Base-by-base conservation (phyloP, 2,888 invertebrate species). In the Conomelus anceps region DNA sequence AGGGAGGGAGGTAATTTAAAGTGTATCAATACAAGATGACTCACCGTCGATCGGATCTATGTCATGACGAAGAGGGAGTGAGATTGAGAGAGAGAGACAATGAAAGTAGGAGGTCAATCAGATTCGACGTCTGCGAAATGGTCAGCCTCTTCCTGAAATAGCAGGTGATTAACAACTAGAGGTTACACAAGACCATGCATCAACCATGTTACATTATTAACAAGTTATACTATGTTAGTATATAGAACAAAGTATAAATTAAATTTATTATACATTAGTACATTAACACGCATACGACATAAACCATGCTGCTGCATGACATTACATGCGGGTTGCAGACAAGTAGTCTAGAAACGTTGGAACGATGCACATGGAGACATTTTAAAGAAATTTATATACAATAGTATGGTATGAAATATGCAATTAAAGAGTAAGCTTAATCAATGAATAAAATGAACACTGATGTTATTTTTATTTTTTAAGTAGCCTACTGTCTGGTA, bases 101-200 rank as follows among this genome's bases (percentile, higher is more conserved):
- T 63, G 63, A 63, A 63, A 63, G 63, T 6, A n/a, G 34, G n/a
- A 63, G 23, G 86, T 89, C 88, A 90, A 86, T 90, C 90, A 26
- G 90, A 90, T 89, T 90, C 90, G 23, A 90, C 90, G 87, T 90
- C 90, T 3, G 90, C 90, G 23, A 90, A 90, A 89, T 90, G 90
- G 90, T 90, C 90, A 85, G 89, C 90, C 88, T 89, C 90, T 22
- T 90, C 90, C 90, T 90, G 90, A 89, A 90, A 90, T 89, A 86
- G 3, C 29, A 86, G 22, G 86, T 86, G 86, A 86, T 86, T 86
- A 88, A 85, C 24, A 87, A 63, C 87, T 88, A 87, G 34, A 89
- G 63, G 84, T 34, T 88, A 85, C 88, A 85, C 85, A 34, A 89
- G 22, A 29, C 63, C 87, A 84, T 88, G 88, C 89, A 26, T 22